These are phyloP conservation scores for Ectropis grisescens DNA, from an alignment of 1,140 invertebrate species.

Conservation along the genomic window DNA sequence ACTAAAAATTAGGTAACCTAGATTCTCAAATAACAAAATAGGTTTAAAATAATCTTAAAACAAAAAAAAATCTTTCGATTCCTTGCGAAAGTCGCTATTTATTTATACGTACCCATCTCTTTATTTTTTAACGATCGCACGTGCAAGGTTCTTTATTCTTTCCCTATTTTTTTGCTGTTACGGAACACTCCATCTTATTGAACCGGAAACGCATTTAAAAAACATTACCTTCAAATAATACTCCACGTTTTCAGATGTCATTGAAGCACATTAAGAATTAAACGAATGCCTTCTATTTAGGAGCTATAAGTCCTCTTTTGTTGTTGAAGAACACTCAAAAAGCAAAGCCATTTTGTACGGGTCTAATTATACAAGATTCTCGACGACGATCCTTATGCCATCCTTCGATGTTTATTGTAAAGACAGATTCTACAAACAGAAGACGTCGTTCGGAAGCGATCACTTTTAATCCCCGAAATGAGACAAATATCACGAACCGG, in stretches of 20 bases:
- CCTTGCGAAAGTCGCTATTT: no score
- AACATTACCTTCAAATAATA: constrained; percentile 22
- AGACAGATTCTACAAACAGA: constrained; percentile 53
- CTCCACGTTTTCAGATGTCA: constrained; percentile 27
- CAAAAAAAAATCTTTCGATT: no score
- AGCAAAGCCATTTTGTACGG: constrained; percentile 32
- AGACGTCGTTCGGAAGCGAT: constrained; percentile 46
- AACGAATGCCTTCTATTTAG: constrained; percentile 29
- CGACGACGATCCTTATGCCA: constrained; percentile 34
- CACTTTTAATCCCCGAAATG: constrained; percentile 62
- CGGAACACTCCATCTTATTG: constrained; percentile 6
- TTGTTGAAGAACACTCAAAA: constrained; percentile 50
- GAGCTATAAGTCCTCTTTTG: constrained; percentile 40
- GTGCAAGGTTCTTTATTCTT: no score
- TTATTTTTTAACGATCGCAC: no score
- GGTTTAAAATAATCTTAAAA: no score
- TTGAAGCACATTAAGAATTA: constrained; percentile 42
- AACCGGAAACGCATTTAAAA: constrained; percentile 40
- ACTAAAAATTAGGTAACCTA: no score
- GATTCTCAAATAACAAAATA: no score
- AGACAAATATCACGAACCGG: constrained; percentile 64
- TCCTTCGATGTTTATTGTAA: constrained; percentile 52
- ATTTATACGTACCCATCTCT: no score
- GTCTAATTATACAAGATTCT: constrained; percentile 53
- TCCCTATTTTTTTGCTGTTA: no score